Percentiles rank a stretch among this genome's conserved stretches.
phyloP scores from a whole-genome alignment of 2,888 invertebrate genomes.

The Euproctis similis region DNA sequence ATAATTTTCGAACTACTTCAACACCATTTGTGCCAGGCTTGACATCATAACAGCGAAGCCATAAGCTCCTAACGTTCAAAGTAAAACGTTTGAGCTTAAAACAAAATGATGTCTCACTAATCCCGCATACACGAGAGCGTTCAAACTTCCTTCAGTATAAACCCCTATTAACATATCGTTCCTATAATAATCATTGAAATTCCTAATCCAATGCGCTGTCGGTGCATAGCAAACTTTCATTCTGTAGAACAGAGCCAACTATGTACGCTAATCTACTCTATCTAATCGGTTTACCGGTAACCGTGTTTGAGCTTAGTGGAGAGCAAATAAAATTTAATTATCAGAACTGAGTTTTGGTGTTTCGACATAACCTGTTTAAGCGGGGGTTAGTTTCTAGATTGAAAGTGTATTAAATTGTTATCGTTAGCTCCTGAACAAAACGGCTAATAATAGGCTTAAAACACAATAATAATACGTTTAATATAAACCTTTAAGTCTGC shows the following conservation, averaged over 20 bases:
- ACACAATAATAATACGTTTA: too few relatives aligned
- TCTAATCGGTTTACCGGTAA: slow-evolving; percentile 12
- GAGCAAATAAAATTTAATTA: slow-evolving; percentile 24
- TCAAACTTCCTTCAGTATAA: slow-evolving; percentile 3
- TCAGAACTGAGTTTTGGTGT: slow-evolving; percentile 14
- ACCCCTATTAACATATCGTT: slow-evolving; percentile 12
- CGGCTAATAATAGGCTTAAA: slow-evolving; percentile 8
- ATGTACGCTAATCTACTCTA: slow-evolving; percentile 9
- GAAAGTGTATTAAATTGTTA: slow-evolving; percentile 20
- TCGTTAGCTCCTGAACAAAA: slow-evolving; percentile 12
- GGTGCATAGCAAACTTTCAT: slow-evolving; percentile 9
- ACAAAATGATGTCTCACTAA: slow-evolving; percentile 14
- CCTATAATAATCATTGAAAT: slow-evolving; percentile 9
- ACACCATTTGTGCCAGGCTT: neutral
- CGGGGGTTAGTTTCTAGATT: slow-evolving; percentile 13
- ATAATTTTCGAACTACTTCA: too few relatives aligned
- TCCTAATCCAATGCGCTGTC: slow-evolving; percentile 12
- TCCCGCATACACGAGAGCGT: slow-evolving; percentile 10
- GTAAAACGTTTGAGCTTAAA: slow-evolving; percentile 8
- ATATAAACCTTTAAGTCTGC: too few relatives aligned
- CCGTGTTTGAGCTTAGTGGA: slow-evolving; percentile 10
- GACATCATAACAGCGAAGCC: slow-evolving; percentile 10
- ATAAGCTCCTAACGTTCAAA: slow-evolving; percentile 10
- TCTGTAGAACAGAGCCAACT: slow-evolving; percentile 5
- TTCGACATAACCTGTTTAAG: slow-evolving; percentile 16